phyloP scores from a whole-genome alignment of 2,797 vertebrate species.

The Cryptoblepharus egeriae region DNA sequence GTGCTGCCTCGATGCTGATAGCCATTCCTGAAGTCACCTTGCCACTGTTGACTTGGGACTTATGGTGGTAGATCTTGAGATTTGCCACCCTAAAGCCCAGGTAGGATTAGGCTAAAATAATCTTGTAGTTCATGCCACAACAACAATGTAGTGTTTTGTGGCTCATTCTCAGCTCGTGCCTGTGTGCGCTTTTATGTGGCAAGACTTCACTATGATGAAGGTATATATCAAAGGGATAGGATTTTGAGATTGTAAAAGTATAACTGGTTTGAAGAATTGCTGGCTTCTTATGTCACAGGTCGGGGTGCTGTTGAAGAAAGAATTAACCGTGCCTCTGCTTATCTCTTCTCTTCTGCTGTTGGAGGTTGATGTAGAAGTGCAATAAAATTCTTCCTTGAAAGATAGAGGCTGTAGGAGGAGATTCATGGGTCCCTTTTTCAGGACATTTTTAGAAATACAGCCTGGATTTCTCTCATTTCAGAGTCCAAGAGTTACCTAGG shows the following conservation, averaged over 20 bases:
- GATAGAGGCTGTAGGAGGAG: neutral
- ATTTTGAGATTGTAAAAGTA: slow-evolving; percentile 46
- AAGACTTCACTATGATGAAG: slow-evolving; percentile 38
- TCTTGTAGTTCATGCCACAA: slow-evolving; percentile 6
- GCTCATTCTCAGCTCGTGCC: slow-evolving; percentile 18
- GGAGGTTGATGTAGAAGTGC: slow-evolving; percentile 16
- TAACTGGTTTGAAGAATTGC: slow-evolving; percentile 34
- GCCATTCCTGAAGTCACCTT: no score
- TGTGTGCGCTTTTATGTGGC: slow-evolving; percentile 37
- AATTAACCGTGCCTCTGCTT: neutral
- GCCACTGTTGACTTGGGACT: no score
- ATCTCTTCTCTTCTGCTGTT: slow-evolving; percentile 16
- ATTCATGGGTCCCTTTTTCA: neutral
- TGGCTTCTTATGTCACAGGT: slow-evolving; percentile 26
- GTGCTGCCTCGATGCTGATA: no score
- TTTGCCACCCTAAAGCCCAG: no score
- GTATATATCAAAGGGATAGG: slow-evolving; percentile 39
- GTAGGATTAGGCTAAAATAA: neutral
- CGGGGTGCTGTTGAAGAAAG: neutral
- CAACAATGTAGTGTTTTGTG: neutral
- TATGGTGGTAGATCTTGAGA: no score
- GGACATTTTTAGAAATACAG: neutral
- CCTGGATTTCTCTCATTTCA: neutral
- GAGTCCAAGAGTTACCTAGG: neutral
- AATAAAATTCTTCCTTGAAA: slow-evolving; percentile 13